phyloP scores from a whole-genome alignment of 2,888 invertebrate species.

The Polymixis lichenea region DNA sequence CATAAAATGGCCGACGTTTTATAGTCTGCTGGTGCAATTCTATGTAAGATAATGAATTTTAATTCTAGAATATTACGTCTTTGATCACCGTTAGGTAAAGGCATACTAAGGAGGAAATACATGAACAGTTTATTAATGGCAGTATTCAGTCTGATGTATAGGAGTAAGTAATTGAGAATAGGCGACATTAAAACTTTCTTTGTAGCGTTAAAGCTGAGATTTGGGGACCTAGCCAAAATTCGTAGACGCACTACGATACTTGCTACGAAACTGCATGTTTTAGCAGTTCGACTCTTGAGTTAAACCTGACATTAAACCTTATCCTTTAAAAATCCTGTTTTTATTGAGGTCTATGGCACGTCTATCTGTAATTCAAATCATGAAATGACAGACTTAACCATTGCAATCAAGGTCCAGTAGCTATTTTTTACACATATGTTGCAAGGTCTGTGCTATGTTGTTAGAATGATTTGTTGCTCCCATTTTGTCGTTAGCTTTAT shows the following conservation, averaged over 20 bases:
- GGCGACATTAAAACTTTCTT: conserved; percentile 1
- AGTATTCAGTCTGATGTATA: conserved; percentile 4
- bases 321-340: conserved; percentile 40
- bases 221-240: not conserved
- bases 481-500: conserved; percentile 50
- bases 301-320: conserved; percentile 30
- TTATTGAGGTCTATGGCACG: conserved; percentile 52
- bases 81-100: conserved; percentile 21
- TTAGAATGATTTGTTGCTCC: conserved; percentile 58
- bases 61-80: conserved; percentile 37
- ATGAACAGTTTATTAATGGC: conserved; percentile 9
- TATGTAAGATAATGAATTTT: conserved; percentile 37
- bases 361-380: conserved; percentile 62
- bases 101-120: conserved; percentile 8
- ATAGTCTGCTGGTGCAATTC: conserved; percentile 31
- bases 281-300: not conserved
- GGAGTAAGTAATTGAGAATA: not conserved
- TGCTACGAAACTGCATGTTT: not conserved
- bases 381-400: conserved; percentile 52
- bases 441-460: conserved; percentile 59
- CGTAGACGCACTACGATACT: not conserved
- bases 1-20: conserved; percentile 56
- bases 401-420: conserved; percentile 62
- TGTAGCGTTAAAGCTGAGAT: not conserved
- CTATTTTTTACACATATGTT: conserved; percentile 44